phyloP scores from a whole-genome alignment of 2,888 invertebrate genomes.

The Acleris holmiana region DNA sequence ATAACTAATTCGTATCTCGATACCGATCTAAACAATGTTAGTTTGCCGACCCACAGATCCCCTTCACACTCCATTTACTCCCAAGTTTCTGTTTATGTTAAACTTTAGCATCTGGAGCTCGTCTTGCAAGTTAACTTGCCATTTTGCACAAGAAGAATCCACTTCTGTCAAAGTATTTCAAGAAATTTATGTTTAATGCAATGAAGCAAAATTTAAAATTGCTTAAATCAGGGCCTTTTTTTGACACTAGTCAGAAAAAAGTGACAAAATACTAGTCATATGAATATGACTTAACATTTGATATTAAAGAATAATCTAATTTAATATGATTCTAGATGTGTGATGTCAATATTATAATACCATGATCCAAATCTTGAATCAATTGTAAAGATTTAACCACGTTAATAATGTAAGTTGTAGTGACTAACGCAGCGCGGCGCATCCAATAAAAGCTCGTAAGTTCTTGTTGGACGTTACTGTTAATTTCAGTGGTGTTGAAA shows the following conservation, averaged over 20 bases:
- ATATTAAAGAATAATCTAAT: no score
- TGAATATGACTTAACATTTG: no score
- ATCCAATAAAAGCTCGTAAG: constrained; percentile 23
- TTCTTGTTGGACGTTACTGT: constrained; percentile 32
- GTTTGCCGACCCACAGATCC: constrained; percentile 42
- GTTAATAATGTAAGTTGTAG: no score
- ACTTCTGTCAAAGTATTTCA: constrained; percentile 41
- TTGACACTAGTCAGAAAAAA: background rate
- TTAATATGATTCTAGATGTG: no score
- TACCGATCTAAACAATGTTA: constrained; percentile 36
- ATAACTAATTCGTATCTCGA: constrained; percentile 34
- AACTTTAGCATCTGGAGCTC: constrained; percentile 59
- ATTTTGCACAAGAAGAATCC: constrained; percentile 58
- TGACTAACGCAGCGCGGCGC: no score
- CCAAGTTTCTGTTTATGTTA: constrained; percentile 67
- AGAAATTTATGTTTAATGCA: constrained; percentile 23
- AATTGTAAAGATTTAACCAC: no score
- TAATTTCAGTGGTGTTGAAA: constrained; percentile 35
- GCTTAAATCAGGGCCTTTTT: background rate
- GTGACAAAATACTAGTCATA: no score
- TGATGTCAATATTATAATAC: no score
- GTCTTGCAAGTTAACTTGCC: constrained; percentile 67
- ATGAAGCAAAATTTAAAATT: constrained; percentile 6
- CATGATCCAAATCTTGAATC: no score
- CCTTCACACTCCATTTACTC: constrained; percentile 61